phyloP scores from a whole-genome alignment of 1,140 invertebrate species.

The Tribolium madens region DNA sequence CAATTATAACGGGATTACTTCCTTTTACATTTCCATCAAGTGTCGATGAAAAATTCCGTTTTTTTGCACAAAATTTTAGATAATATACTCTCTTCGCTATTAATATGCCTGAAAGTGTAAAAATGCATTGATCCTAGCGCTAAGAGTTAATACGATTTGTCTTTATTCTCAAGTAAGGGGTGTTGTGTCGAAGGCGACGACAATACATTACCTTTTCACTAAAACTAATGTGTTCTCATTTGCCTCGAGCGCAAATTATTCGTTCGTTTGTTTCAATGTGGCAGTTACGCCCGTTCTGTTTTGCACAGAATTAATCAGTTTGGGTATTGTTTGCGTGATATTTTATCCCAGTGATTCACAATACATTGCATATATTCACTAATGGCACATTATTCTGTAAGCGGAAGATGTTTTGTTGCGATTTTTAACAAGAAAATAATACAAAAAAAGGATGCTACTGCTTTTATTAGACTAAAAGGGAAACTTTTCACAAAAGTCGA shows the following conservation, averaged over 20 bases:
- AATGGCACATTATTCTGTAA: constrained; percentile 13
- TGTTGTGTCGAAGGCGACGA: neutral
- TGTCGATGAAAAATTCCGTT: too few species aligned
- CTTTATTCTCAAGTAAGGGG: too few species aligned
- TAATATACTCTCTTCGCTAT: too few species aligned
- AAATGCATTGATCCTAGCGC: too few species aligned
- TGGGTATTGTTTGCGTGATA: constrained; percentile 33
- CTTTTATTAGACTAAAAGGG: too few species aligned
- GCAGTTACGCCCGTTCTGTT: constrained; percentile 19
- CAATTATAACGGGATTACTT: too few species aligned
- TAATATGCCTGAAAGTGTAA: too few species aligned
- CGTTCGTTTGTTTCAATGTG: constrained; percentile 30
- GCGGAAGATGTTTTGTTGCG: neutral
- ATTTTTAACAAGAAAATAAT: neutral
- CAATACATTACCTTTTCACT: constrained; percentile 37
- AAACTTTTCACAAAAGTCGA: too few species aligned
- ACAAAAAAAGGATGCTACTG: too few species aligned
- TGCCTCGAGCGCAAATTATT: constrained; percentile 24
- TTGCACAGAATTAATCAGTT: constrained; percentile 29
- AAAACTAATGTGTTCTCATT: constrained; percentile 42
- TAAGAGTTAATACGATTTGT: too few species aligned
- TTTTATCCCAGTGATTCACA: constrained; percentile 13
- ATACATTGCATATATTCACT: constrained; percentile 1
- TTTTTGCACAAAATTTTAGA: too few species aligned
- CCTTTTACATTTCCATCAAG: too few species aligned